These are phyloP conservation scores for Sturnus vulgaris DNA, from an alignment of 2,113 vertebrate genomes.

Conservation along the genomic window DNA sequence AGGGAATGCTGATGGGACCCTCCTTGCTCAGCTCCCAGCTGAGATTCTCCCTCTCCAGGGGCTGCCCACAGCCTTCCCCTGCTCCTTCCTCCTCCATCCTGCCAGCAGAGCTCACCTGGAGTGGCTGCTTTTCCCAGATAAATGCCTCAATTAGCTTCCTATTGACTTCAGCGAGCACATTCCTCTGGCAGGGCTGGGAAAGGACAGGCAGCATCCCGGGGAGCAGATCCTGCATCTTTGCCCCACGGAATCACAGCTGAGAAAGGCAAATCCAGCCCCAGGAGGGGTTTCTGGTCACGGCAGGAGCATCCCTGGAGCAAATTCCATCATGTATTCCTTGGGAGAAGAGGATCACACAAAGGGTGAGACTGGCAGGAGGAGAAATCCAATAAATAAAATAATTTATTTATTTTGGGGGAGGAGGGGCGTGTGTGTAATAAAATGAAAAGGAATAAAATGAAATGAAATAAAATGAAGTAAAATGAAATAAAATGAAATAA, in stretches of 20 bases:
- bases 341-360: background rate
- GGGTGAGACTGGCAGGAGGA: background rate
- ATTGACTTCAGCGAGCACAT: background rate
- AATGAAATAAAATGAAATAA: background rate
- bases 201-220: background rate
- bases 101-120: background rate
- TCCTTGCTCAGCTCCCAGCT: background rate
- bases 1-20: background rate
- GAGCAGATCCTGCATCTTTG: background rate
- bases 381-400: background rate
- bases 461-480: background rate
- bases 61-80: background rate
- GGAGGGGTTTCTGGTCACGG: background rate
- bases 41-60: background rate
- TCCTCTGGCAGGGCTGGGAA: background rate
- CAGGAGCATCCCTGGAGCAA: background rate
- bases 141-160: conserved; percentile 31
- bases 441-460: too few species aligned
- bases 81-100: background rate
- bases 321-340: background rate
- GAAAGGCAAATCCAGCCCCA: background rate
- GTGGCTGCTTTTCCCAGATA: conserved; percentile 1
- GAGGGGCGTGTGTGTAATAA: background rate
- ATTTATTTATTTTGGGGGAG: background rate
- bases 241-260: background rate